Evolutionary conservation across 2,888 invertebrate species (phyloP).

Genomic region (Eupithecia tripunctaria): DNA sequence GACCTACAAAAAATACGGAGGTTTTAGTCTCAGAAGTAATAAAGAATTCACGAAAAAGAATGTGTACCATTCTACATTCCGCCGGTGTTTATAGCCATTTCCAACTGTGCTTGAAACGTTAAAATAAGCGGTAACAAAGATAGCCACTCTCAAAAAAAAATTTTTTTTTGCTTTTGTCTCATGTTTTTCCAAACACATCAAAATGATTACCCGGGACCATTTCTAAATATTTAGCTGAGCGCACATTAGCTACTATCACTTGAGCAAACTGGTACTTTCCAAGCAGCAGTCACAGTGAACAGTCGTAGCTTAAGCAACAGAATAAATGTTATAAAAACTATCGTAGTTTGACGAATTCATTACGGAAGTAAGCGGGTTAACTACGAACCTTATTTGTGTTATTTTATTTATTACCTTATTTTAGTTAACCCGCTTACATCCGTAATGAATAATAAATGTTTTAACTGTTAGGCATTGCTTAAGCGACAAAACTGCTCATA

Average conservation of each 20-base stretch:
- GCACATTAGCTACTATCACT: not conserved
- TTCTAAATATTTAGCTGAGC: not conserved
- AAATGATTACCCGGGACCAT: not conserved
- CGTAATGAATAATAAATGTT: too few relatives aligned
- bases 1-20: not conserved
- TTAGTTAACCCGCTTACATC: too few relatives aligned
- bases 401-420: too few relatives aligned
- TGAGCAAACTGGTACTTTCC: not conserved
- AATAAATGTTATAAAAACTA: not conserved
- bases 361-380: too few relatives aligned
- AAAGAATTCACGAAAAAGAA: too few relatives aligned
- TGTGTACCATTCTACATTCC: not conserved
- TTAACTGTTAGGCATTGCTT: not conserved
- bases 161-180: not conserved
- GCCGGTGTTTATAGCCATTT: not conserved
- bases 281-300: too few relatives aligned
- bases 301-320: not conserved
- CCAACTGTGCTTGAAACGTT: not conserved
- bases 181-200: not conserved
- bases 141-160: not conserved
- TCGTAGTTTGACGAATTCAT: too few relatives aligned
- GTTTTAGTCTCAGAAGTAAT: too few relatives aligned
- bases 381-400: too few relatives aligned
- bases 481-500: not conserved
- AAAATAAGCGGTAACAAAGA: not conserved